Conservation (phyloP, 2,888 invertebrate species). For the Melitaea athalia region DNA sequence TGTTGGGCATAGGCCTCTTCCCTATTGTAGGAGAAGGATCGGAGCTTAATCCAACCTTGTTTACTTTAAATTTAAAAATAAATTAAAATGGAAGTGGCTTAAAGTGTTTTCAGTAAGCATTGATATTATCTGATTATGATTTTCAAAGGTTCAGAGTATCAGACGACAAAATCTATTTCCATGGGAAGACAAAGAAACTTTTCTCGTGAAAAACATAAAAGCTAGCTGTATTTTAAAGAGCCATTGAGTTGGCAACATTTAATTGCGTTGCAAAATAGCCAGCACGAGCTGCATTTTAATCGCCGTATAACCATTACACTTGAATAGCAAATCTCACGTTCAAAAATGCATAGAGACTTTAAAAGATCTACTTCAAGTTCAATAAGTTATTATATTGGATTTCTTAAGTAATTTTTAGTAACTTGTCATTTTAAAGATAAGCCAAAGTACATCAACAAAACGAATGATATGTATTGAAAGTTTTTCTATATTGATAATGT, state of each 20-base stretch:
- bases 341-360: conserved; percentile 27
- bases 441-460: too few relatives aligned
- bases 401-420: background rate
- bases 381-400: background rate
- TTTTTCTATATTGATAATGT: too few relatives aligned
- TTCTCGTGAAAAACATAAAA: conserved; percentile 43
- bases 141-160: conserved; percentile 20
- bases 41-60: too few relatives aligned
- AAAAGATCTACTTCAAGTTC: conserved; percentile 8
- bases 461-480: too few relatives aligned
- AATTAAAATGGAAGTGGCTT: background rate
- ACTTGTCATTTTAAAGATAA: too few relatives aligned
- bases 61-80: too few relatives aligned
- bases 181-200: conserved; percentile 38
- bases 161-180: conserved; percentile 40
- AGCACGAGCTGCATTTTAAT: conserved; percentile 57
- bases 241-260: conserved; percentile 66
- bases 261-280: conserved; percentile 56
- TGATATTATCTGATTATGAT: conserved; percentile 16
- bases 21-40: too few relatives aligned
- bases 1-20: too few relatives aligned
- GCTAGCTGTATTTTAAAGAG: conserved; percentile 52
- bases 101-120: conserved; percentile 14
- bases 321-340: conserved; percentile 29
- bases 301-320: conserved; percentile 47